phyloP scores from a whole-genome alignment of 37 sponge, comb jelly and placozoan species.

The Theonella swinhoei region DNA sequence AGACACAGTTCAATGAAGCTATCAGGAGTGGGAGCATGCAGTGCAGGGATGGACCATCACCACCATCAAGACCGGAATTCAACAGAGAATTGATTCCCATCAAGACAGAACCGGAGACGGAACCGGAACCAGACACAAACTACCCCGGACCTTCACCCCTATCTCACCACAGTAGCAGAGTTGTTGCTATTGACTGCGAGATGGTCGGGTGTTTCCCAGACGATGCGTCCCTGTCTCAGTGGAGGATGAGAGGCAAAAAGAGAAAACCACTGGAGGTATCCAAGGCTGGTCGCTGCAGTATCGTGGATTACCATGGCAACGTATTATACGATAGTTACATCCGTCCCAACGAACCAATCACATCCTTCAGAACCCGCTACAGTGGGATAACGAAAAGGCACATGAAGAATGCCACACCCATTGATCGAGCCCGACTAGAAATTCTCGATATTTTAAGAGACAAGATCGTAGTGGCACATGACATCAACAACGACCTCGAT shows the following conservation, averaged over 20 bases:
- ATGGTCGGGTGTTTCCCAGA: slow-evolving; percentile 63
- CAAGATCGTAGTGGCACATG: slow-evolving; percentile 76
- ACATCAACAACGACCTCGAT: slow-evolving; percentile 57
- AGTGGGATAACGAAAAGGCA: slow-evolving; percentile 74
- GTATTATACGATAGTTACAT: slow-evolving; percentile 74
- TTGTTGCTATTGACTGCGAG: slow-evolving; percentile 77
- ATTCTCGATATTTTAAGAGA: slow-evolving; percentile 37
- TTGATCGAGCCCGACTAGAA: slow-evolving; percentile 31
- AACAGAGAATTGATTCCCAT: too few species aligned
- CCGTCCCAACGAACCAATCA: slow-evolving; percentile 53
- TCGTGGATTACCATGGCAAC: slow-evolving; percentile 64
- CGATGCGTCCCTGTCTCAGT: slow-evolving; percentile 29
- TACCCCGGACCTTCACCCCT: too few species aligned
- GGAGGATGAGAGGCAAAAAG: background rate
- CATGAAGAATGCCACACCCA: slow-evolving; percentile 47
- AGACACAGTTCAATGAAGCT: too few species aligned
- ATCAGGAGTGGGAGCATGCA: too few species aligned
- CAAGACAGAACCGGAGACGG: too few species aligned
- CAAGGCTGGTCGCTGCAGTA: slow-evolving; percentile 71
- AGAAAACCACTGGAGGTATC: background rate
- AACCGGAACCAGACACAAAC: too few species aligned
- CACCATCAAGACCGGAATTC: too few species aligned
- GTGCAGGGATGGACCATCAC: too few species aligned
- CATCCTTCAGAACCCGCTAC: slow-evolving; percentile 55
- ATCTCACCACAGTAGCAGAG: background rate